Evolutionary conservation across 2,113 vertebrate species (phyloP), one percentile per base, ranked within the genome.

Genomic region (Strix aluco): DNA sequence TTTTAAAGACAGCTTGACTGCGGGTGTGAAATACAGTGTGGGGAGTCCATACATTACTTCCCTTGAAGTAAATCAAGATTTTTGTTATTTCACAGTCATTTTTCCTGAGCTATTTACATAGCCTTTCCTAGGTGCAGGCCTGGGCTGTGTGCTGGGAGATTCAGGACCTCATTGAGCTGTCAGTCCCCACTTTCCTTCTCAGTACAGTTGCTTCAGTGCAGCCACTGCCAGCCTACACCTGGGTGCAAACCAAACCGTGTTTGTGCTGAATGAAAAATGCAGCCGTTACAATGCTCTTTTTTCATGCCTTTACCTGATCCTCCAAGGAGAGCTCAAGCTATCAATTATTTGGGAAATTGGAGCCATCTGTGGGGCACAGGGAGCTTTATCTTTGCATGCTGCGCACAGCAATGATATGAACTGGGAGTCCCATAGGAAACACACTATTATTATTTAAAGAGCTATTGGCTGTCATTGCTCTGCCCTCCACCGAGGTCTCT

Each of bases 381-480:
- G 71, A 78, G 9, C 44, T 95, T 94, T 82, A 93, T 92, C 92
- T 95, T 92, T 92, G 58, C 66, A 79, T 77, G 78, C 55, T 70
- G 72, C 0, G 4, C 55, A 66, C 78, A 79, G 38, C 42, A 84
- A 46, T 70, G 49, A 88, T 81, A 51, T 46, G 55, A 92, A 81
- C 78, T 2, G 5, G 19, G 51, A 89, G 23, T 92, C 89, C 83
- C 84, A 57, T 74, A 57, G 92, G 87, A 96, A 86, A 92, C 86
- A 36, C 55, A 78, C 72, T 85, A 81, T 86, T 91, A 91, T 96
- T 91, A 94, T 96, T 97, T 96, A 83, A 94, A 93, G 75, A 95
- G 71, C 78, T 86, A 72, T 89, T 51, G 25, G 52, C 77, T 94
- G 88, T 92, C 88, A 91, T 96, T 96, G 74, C 71, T 94, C 66